Conservation (phyloP, 2,797 vertebrate genomes). For the Ptychadena robeensis region DNA sequence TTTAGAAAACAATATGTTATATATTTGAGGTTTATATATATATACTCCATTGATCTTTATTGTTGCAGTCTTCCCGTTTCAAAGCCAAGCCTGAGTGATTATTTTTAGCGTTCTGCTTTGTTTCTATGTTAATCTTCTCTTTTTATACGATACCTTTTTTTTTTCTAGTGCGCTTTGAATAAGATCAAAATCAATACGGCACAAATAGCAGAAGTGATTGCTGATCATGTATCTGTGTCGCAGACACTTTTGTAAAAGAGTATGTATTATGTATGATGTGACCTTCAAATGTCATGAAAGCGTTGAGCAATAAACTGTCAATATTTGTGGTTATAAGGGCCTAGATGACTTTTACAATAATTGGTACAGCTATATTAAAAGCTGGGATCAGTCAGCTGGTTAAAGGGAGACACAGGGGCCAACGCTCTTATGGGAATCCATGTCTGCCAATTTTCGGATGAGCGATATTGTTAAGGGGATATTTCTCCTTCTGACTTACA, state of each 20-base stretch:
- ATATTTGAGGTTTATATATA: too few relatives aligned
- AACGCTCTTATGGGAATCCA: slow-evolving; percentile 74
- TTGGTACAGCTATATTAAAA: slow-evolving; percentile 99
- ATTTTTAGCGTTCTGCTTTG: slow-evolving; percentile 18
- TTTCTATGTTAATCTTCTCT: slow-evolving; percentile 62
- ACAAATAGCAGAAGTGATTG: slow-evolving; percentile 83
- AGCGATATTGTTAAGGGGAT: slow-evolving; percentile 72
- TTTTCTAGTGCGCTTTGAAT: slow-evolving; percentile 64
- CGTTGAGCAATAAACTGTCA: slow-evolving; percentile 99
- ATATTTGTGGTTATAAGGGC: slow-evolving; percentile 99
- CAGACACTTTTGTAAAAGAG: slow-evolving; percentile 94
- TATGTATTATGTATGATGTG: slow-evolving; percentile 97
- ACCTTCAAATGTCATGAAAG: slow-evolving; percentile 99
- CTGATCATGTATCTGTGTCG: slow-evolving; percentile 88
- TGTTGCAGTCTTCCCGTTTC: background rate
- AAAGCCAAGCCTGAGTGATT: background rate
- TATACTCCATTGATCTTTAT: too few relatives aligned
- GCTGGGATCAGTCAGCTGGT: slow-evolving; percentile 96
- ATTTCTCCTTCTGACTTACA: slow-evolving; percentile 10
- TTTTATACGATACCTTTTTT: slow-evolving; percentile 54
- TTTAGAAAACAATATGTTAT: too few relatives aligned
- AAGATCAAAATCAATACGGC: slow-evolving; percentile 77
- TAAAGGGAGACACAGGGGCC: slow-evolving; percentile 87
- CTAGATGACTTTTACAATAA: slow-evolving; percentile 99
- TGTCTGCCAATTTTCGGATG: slow-evolving; percentile 77